Percentiles rank a stretch among this genome's conserved stretches.
Evolutionary conservation across 2,797 vertebrate genomes (phyloP).

Genomic region (Enteromius argenteus): DNA sequence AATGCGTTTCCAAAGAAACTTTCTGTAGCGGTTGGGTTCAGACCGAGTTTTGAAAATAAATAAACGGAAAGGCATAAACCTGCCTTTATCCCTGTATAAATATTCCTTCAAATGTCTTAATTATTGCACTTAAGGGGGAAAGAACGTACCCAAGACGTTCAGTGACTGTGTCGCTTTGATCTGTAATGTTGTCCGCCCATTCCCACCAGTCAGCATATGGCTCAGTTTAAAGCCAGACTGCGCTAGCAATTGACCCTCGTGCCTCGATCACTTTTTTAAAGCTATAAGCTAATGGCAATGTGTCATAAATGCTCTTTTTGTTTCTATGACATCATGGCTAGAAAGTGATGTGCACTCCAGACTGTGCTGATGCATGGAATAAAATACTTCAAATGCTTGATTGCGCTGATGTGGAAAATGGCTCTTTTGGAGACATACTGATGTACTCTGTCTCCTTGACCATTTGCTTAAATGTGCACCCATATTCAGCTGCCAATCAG

Average conservation of each 20-base stretch:
- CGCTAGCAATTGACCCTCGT: slow-evolving; percentile 75
- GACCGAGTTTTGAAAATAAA: slow-evolving; percentile 71
- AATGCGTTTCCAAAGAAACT: slow-evolving; percentile 38
- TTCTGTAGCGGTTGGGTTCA: slow-evolving; percentile 37
- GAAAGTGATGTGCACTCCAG: slow-evolving; percentile 18
- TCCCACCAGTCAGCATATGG: slow-evolving; percentile 77
- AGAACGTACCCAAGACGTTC: slow-evolving; percentile 60
- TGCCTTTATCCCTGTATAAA: slow-evolving; percentile 79
- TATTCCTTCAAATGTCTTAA: slow-evolving; percentile 80
- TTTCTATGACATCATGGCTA: slow-evolving; percentile 35
- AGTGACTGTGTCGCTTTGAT: slow-evolving; percentile 67
- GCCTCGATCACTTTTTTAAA: slow-evolving; percentile 39
- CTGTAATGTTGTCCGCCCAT: slow-evolving; percentile 77
- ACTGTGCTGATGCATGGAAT: neutral
- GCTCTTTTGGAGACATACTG: slow-evolving; percentile 8
- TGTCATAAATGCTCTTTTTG: slow-evolving; percentile 28
- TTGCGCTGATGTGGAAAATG: slow-evolving; percentile 31
- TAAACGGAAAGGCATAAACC: slow-evolving; percentile 82
- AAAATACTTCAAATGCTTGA: slow-evolving; percentile 27
- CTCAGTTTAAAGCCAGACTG: slow-evolving; percentile 77
- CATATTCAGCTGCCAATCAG: slow-evolving; percentile 31
- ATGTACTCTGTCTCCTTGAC: slow-evolving; percentile 27
- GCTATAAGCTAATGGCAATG: slow-evolving; percentile 26
- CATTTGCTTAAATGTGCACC: slow-evolving; percentile 21
- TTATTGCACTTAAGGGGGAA: slow-evolving; percentile 71